A percentile compares a stretch with the other conserved stretches of the same genome.
phyloP scores from a whole-genome alignment of 2,113 vertebrate species.

The Rousettus leschenaultii region DNA sequence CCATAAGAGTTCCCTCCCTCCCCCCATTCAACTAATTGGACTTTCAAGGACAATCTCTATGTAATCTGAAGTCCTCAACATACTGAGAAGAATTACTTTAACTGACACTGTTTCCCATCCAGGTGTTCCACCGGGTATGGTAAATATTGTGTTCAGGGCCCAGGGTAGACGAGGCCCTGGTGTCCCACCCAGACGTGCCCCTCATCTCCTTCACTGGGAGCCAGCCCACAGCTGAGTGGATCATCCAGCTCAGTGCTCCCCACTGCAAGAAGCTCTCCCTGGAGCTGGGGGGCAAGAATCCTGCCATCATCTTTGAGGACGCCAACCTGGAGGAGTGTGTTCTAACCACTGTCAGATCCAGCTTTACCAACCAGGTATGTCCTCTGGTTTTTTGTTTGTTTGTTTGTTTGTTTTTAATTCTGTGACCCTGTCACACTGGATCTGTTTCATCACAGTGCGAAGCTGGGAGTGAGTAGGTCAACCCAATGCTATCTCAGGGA shows the following conservation, averaged over 20 bases:
- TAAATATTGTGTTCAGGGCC: conserved; percentile 92
- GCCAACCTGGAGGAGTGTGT: conserved; percentile 91
- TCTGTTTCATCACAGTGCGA: neutral
- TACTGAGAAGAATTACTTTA: neutral
- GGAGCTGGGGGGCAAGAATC: conserved; percentile 97
- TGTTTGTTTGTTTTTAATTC: neutral
- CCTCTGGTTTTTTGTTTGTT: neutral
- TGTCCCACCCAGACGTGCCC: conserved; percentile 91
- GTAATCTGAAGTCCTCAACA: neutral
- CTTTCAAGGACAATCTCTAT: neutral
- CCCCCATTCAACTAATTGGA: neutral
- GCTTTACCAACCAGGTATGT: conserved; percentile 95
- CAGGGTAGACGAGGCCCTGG: conserved; percentile 89
- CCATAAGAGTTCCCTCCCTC: neutral
- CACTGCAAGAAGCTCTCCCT: conserved; percentile 95
- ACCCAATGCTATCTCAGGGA: neutral
- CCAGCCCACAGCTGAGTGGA: conserved; percentile 89
- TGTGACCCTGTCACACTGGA: no score
- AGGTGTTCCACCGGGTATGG: conserved; percentile 94
- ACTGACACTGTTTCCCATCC: neutral
- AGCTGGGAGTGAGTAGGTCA: neutral
- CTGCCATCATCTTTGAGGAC: conserved; percentile 93
- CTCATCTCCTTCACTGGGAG: conserved; percentile 97
- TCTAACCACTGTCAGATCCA: conserved; percentile 90
- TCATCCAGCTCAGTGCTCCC: conserved; percentile 88